Evolutionary conservation across 2,113 vertebrate species (phyloP).

Genomic region (Megaptera novaeangliae): DNA sequence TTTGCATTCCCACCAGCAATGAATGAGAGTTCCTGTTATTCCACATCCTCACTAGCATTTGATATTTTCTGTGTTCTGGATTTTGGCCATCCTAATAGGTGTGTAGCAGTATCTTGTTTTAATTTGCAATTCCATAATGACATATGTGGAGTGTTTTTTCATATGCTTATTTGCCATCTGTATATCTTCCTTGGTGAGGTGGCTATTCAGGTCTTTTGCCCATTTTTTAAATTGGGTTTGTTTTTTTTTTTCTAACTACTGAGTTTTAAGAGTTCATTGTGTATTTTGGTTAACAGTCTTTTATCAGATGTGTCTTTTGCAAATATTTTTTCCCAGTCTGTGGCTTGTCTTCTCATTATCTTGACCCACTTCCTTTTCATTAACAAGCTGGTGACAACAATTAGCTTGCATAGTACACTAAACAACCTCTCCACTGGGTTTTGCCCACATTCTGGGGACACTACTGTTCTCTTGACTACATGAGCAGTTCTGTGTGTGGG

Average conservation of each 20-base stretch:
- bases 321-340: not conserved
- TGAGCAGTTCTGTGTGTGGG: not conserved
- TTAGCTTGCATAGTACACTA: not conserved
- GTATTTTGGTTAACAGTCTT: not conserved
- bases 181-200: not conserved
- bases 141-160: not conserved
- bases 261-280: not conserved
- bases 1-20: not conserved
- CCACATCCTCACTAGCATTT: not conserved
- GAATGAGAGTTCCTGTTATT: not conserved
- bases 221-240: not conserved
- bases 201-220: not conserved
- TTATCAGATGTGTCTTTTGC: not conserved
- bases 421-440: not conserved
- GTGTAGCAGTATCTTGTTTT: not conserved
- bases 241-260: not conserved
- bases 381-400: not conserved
- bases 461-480: too few relatives aligned
- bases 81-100: not conserved
- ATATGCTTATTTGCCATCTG: not conserved
- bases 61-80: not conserved
- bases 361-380: not conserved
- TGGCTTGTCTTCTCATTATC: not conserved
- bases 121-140: not conserved
- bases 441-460: not conserved